These are phyloP conservation scores for Catharus bicknelli DNA, from an alignment of 2,113 vertebrate genomes.

Conservation along the genomic window DNA sequence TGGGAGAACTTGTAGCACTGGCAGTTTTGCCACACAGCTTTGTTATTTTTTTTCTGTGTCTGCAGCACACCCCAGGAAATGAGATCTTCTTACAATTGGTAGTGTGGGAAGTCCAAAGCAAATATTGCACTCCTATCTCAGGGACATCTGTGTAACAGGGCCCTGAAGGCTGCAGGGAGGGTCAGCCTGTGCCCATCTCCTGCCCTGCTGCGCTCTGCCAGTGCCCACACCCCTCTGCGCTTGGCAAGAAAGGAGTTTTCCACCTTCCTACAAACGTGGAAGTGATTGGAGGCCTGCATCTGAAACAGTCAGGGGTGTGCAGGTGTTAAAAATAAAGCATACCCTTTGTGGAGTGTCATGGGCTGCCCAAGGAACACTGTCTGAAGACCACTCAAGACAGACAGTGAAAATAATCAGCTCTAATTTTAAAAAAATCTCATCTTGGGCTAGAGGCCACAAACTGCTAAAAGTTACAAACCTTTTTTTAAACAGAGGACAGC, in stretches of 20 bases:
- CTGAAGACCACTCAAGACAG: not conserved
- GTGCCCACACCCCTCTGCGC: rapidly evolving
- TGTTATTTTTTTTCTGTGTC: not conserved
- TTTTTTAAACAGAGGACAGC: not conserved
- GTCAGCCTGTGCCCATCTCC: not conserved
- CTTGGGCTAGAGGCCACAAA: not conserved
- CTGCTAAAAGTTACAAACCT: not conserved
- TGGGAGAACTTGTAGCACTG: not conserved
- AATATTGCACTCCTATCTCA: not conserved
- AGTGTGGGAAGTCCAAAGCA: not conserved
- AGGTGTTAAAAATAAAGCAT: not conserved
- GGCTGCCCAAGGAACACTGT: not conserved
- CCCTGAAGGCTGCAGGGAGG: not conserved
- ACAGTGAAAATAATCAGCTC: not conserved
- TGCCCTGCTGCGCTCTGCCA: rapidly evolving
- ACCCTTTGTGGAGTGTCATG: not conserved
- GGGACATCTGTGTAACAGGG: rapidly evolving
- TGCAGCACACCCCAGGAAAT: not conserved
- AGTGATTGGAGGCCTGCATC: not conserved
- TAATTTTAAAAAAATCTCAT: not conserved
- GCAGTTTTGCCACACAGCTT: not conserved
- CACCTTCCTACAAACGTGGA: not conserved
- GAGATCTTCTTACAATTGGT: not conserved
- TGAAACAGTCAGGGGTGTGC: not conserved
- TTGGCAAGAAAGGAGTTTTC: not conserved